Evolutionary conservation across 2,113 vertebrate genomes (phyloP), one percentile per base, ranked within the genome.

Genomic region (Ammodytes dubius): DNA sequence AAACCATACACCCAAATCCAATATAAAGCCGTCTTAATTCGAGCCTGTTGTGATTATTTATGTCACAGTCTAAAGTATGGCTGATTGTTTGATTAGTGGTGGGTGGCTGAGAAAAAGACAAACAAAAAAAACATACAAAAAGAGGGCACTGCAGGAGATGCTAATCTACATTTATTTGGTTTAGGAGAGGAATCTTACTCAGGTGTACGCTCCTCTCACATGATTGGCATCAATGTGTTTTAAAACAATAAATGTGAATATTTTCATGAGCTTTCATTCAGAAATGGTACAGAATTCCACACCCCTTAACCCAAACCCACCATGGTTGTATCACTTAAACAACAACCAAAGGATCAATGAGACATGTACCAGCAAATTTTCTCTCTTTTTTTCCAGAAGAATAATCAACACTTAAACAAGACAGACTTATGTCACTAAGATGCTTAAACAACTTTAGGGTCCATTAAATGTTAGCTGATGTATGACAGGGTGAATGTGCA

Each of bases 151-250:
- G 54, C 2, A 14, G 35, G 5, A 64, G 37, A 54, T 15, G 3
- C 8, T 58, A 61, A 74, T 69, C 14, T 57, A n/a, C 6, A 50
- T 87, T 83, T 87, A 72, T 86, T 83, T 73, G 43, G 14, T 39
- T 85, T 86, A 56, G 9, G 52, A 64, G 4, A 59, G 70, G 69
- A 90, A 87, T 88, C 47, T 82, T 40, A 75, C 42, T 53, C 54
- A 19, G 17, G 35, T 73, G 6, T 65, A 64, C 65, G 57, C 19
- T 49, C n/a, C 7, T 45, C 13, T 76, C 17, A 39, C n/a, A 52
- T 19, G 63, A 53, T 12, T 63, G 14, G 71, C n/a, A 65, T 17
- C 27, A 57, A 17, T 9, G 8, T 35, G n/a, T 77, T 67, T 64
- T 61, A 56, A 82, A 74, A 66, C 57, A 77, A 70, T 49, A 81